These are phyloP conservation scores for Cryptus viduatorius DNA, from an alignment of 2,888 invertebrate genomes.

Conservation along the genomic window DNA sequence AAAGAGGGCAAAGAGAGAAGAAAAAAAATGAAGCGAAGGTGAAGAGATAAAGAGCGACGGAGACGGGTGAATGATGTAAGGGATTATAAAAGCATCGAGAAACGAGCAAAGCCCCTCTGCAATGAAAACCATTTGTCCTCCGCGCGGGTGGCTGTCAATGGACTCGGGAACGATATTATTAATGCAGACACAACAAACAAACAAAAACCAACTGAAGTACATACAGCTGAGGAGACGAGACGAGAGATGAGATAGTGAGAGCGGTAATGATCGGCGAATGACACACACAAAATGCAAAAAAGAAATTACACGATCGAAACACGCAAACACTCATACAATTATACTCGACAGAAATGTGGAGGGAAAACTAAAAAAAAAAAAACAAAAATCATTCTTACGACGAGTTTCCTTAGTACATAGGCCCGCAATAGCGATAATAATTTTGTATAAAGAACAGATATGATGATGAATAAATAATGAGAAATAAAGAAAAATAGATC, in stretches of 20 bases:
- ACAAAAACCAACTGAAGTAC: not conserved
- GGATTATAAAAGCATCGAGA: conserved; percentile 24
- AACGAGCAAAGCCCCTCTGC: not conserved
- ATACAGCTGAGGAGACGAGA: not conserved
- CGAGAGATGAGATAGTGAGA: not conserved
- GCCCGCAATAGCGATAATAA: conserved; percentile 73
- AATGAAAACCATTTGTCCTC: conserved; percentile 32
- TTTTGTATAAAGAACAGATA: conserved; percentile 66
- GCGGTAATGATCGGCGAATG: conserved; percentile 26
- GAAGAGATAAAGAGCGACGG: conserved; percentile 28
- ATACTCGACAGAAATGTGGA: conserved; percentile 28
- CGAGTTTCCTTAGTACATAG: conserved; percentile 61
- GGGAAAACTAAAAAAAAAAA: conserved; percentile 37
- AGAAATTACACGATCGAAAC: not conserved
- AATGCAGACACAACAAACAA: conserved; percentile 16
- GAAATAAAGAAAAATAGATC: conserved; percentile 45
- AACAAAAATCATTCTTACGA: conserved; percentile 42
- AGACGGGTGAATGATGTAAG: conserved; percentile 12
- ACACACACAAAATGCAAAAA: not conserved
- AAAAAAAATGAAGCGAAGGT: conserved; percentile 39
- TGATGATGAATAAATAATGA: conserved; percentile 34
- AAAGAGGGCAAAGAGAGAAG: not conserved
- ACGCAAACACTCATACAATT: conserved; percentile 17
- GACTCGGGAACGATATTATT: not conserved
- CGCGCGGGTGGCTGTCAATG: conserved; percentile 6